These are phyloP conservation scores for Perizoma flavofasciatum DNA, from an alignment of 2,888 invertebrate species.

Conservation along the genomic window DNA sequence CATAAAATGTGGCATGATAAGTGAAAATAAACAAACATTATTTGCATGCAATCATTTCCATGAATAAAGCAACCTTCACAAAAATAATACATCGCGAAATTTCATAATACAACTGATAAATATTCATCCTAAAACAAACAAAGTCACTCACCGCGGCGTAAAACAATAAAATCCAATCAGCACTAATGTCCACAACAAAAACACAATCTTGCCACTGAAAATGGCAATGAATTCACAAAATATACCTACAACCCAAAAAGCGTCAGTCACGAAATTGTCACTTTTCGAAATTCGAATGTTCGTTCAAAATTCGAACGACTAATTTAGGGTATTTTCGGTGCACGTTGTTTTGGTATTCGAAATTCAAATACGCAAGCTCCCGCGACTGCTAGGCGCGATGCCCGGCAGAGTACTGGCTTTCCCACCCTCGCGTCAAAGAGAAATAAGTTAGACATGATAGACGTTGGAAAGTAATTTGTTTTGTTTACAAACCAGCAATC, in stretches of 20 bases:
- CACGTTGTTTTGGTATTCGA: constrained; percentile 45
- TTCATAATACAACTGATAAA: constrained; percentile 17
- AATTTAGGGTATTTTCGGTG: constrained; percentile 26
- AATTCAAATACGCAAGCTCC: constrained; percentile 43
- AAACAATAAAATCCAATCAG: constrained; percentile 51
- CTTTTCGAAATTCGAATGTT: neutral
- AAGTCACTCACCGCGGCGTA: constrained; percentile 45
- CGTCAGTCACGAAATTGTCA: constrained; percentile 8
- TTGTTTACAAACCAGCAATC: constrained; percentile 16
- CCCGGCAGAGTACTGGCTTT: constrained; percentile 66
- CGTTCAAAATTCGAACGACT: neutral
- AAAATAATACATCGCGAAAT: constrained; percentile 7
- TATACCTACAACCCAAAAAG: constrained; percentile 3
- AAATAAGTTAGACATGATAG: constrained; percentile 48
- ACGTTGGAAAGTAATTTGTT: constrained; percentile 25
- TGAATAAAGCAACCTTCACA: constrained; percentile 3
- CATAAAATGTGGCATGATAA: neutral
- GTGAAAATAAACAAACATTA: neutral
- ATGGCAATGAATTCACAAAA: too few species aligned
- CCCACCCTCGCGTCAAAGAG: constrained; percentile 65
- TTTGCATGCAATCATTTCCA: constrained; percentile 2
- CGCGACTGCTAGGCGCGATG: constrained; percentile 57
- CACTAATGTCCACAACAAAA: constrained; percentile 44
- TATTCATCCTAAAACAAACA: constrained; percentile 26
- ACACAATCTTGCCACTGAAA: constrained; percentile 18